Percentiles rank a stretch among this genome's conserved stretches.
Evolutionary conservation across 2,113 vertebrate genomes (phyloP).

Genomic region (Drymodes brunneopygia): DNA sequence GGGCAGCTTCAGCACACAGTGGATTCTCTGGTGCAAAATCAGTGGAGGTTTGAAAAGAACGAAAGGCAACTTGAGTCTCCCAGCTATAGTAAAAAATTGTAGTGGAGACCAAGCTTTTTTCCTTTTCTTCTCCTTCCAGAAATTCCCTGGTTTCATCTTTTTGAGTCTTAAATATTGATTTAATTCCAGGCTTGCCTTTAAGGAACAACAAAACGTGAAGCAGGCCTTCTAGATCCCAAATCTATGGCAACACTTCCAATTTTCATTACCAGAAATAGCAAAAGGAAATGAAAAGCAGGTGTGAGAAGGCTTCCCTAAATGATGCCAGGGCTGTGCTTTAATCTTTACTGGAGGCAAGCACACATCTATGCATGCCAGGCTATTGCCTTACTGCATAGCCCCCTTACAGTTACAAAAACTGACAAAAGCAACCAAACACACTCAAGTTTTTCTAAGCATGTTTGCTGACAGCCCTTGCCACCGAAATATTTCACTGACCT

Average conservation of each 20-base stretch:
- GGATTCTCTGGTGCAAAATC: conserved; percentile 6
- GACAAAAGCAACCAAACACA: conserved; percentile 51
- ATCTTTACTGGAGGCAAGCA: conserved; percentile 53
- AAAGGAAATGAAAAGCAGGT: conserved; percentile 81
- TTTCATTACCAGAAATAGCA: conserved; percentile 76
- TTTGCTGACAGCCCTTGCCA: conserved; percentile 18
- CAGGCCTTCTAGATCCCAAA: conserved; percentile 63
- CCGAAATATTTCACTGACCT: conserved; percentile 23
- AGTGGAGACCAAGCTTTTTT: not conserved
- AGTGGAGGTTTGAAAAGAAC: not conserved
- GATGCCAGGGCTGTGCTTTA: conserved; percentile 64
- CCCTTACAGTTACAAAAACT: conserved; percentile 21
- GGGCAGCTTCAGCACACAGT: not conserved
- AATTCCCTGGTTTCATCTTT: conserved; percentile 46
- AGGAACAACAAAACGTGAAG: conserved; percentile 55
- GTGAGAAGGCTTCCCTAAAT: conserved; percentile 69
- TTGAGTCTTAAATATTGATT: conserved; percentile 44
- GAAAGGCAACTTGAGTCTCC: not conserved
- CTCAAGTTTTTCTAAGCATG: conserved; percentile 35
- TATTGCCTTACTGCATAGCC: not conserved
- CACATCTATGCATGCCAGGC: conserved; percentile 37
- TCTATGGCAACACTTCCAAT: conserved; percentile 61
- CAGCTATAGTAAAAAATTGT: not conserved
- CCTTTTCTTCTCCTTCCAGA: conserved; percentile 41
- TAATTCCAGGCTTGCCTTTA: conserved; percentile 63